Percentiles rank a stretch among this genome's conserved stretches.
These are phyloP conservation scores for Drosophila repleta DNA, from an alignment of 1,140 invertebrate species.

Conservation along the genomic window DNA sequence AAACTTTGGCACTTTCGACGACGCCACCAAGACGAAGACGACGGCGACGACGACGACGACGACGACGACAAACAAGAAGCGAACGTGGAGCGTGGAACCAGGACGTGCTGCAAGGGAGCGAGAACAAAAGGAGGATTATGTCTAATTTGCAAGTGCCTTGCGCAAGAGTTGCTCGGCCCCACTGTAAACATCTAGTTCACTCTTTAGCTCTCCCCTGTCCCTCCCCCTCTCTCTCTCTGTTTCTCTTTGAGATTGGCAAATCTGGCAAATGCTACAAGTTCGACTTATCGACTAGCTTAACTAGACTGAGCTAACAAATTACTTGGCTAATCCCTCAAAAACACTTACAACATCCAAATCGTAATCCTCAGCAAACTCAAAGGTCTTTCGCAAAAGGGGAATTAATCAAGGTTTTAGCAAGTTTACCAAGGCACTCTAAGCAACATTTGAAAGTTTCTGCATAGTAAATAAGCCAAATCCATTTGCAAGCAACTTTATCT, in stretches of 20 bases:
- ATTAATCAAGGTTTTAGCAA: constrained; percentile 10
- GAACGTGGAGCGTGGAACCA: neutral
- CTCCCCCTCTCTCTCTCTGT: neutral
- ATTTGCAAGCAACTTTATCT: neutral
- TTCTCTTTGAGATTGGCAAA: neutral
- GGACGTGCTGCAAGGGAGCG: neutral
- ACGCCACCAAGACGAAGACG: constrained; percentile 66
- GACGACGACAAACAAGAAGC: neutral
- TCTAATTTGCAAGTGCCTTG: constrained; percentile 36
- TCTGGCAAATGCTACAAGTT: neutral
- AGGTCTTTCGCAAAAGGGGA: neutral
- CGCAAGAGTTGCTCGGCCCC: neutral
- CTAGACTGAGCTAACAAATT: constrained; percentile 25
- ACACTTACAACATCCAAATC: constrained; percentile 24
- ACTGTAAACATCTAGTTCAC: constrained; percentile 39
- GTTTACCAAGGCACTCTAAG: neutral
- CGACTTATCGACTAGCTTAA: constrained; percentile 13
- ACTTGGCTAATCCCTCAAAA: constrained; percentile 28
- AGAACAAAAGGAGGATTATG: constrained; percentile 61
- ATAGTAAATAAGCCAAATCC: neutral
- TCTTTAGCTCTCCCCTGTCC: neutral
- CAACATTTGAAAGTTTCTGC: constrained; percentile 1
- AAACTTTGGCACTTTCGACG: constrained; percentile 78
- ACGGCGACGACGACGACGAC: neutral
- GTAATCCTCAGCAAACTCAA: constrained; percentile 12